Conservation (phyloP, 2,888 invertebrate genomes). For the Ophonus ardosiacus region DNA sequence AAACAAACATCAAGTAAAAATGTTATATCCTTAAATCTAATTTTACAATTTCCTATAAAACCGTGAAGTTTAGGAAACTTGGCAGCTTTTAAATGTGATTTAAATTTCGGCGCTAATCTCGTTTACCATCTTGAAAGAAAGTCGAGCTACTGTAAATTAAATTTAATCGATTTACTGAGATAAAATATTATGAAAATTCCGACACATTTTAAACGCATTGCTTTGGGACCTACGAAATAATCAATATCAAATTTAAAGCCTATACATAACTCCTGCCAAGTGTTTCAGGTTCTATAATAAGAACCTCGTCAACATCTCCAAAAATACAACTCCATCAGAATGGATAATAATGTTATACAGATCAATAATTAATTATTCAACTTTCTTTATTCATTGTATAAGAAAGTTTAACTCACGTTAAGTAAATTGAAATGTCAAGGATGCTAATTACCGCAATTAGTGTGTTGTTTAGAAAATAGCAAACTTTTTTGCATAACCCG, state of each 20-base stretch:
- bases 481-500: too few species aligned
- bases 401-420: too few species aligned
- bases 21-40: constrained; percentile 5
- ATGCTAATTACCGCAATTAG: too few species aligned
- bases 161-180: constrained; percentile 39
- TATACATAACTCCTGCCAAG: background rate
- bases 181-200: constrained; percentile 27
- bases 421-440: too few species aligned
- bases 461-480: too few species aligned
- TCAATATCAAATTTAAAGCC: background rate
- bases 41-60: constrained; percentile 29
- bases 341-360: background rate
- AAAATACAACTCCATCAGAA: background rate
- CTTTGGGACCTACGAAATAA: background rate
- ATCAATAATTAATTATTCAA: background rate
- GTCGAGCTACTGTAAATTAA: constrained; percentile 18
- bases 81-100: constrained; percentile 37
- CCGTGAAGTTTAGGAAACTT: constrained; percentile 12
- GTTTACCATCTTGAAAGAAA: constrained; percentile 36
- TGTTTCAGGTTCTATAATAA: background rate
- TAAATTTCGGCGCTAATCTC: constrained; percentile 43
- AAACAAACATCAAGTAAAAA: background rate
- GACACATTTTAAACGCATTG: background rate
- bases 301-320: background rate
- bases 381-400: too few species aligned